These are phyloP conservation scores for Sicus ferrugineus DNA, from an alignment of 2,888 invertebrate species.

Conservation along the genomic window DNA sequence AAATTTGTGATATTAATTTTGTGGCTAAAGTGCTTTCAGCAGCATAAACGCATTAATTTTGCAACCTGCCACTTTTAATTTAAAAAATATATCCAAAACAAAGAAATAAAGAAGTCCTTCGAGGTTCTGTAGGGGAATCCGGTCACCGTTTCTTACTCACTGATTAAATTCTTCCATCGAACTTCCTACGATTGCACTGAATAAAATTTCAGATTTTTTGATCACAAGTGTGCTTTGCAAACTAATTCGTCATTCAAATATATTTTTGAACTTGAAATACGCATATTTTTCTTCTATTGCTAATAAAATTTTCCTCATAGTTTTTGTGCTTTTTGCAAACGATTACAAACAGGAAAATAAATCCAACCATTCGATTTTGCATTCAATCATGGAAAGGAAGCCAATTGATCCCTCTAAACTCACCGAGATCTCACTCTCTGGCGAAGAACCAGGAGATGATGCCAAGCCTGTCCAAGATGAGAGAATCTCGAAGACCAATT, in stretches of 20 bases:
- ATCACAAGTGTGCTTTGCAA: background rate
- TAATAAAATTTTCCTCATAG: slow-evolving; percentile 24
- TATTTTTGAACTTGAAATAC: slow-evolving; percentile 31
- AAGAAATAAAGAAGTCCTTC: too few species aligned
- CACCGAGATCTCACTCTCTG: slow-evolving; percentile 32
- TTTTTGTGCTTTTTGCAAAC: slow-evolving; percentile 23
- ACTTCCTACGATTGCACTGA: too few species aligned
- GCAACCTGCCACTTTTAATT: too few species aligned
- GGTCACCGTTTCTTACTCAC: too few species aligned
- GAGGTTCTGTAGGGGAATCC: too few species aligned
- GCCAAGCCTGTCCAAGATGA: slow-evolving; percentile 37
- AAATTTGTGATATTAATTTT: too few species aligned
- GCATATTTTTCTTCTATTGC: slow-evolving; percentile 19
- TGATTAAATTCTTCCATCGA: too few species aligned
- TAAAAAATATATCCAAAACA: too few species aligned
- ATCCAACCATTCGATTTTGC: background rate
- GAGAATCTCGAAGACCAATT: slow-evolving; percentile 43
- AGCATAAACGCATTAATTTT: too few species aligned
- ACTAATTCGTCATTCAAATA: slow-evolving; percentile 22
- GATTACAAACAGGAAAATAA: slow-evolving; percentile 17
- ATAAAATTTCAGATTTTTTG: slow-evolving; percentile 9
- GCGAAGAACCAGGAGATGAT: slow-evolving; percentile 30
- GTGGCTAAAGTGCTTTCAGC: too few species aligned
- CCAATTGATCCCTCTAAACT: slow-evolving; percentile 10
- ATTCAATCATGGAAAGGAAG: background rate